Base-by-base conservation (phyloP, 2,113 vertebrate species). In the Ursus arctos region DNA sequence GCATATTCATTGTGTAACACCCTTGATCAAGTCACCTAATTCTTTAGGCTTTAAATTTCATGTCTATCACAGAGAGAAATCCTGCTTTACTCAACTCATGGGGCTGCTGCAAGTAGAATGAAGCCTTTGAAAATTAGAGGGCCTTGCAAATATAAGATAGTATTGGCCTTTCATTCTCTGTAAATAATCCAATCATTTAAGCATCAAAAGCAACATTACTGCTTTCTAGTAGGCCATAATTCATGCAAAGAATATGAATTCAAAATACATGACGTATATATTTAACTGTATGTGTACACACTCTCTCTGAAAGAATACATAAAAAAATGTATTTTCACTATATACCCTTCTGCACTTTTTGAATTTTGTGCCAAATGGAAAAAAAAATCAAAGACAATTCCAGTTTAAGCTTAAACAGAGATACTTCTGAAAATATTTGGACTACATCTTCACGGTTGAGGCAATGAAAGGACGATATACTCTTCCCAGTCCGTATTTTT, bases 231-330 rank as follows among this genome's bases (percentile, higher is more conserved):
- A 85, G 47, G 26, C 33, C 24, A 57, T 49, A 69, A 26, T 80
- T 94, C 36, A 69, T 71, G 61, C 31, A 88, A 88, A 81, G 82
- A 86, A 55, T 76, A 84, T 63, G 43, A 86, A 93, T 77, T 67
- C 19, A 87, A 94, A 87, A 67, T 87, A 77, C 12, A 47, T 57
- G 59, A 67, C 49, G 67, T 40, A 67, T 4, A 55, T 67, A 19
- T 43, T 63, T 86, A 36, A 67, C 26, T 55, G n/a, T 61, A 77
- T 55, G 8, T 67, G 13, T 76, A 65, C 53, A n/a, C 7, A 86
- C 40, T 65, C 53, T 18, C n/a, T 67, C 47, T 77, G 19, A 77
- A 76, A 86, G 82, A 13, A 65, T 22, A 79, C 19, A 43, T 31
- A 53, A 47, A 93, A 93, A 87, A 40, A 43, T 31, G 19, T 57